Conservation (phyloP, 1,140 invertebrate genomes). For the Orius laevigatus region DNA sequence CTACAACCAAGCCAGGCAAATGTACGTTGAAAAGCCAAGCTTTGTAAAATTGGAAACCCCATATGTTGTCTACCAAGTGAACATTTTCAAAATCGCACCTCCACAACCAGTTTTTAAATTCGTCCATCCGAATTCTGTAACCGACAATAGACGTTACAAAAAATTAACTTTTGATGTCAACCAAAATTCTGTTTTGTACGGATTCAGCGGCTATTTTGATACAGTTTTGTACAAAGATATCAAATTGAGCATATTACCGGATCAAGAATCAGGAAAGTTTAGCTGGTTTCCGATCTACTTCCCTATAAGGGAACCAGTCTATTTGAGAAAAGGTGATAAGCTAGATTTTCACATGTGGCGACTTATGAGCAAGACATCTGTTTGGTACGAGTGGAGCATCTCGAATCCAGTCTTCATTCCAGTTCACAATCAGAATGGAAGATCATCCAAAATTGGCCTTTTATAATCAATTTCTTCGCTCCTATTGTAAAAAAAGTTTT, state of each 20-base stretch:
- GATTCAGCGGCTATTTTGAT: slow-evolving; percentile 92
- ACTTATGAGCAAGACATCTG: slow-evolving; percentile 51
- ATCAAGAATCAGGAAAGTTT: slow-evolving; percentile 83
- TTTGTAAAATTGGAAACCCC: slow-evolving; percentile 62
- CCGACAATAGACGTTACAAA: slow-evolving; percentile 60
- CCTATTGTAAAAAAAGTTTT: too few species aligned
- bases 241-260: slow-evolving; percentile 74
- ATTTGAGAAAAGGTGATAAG: slow-evolving; percentile 45
- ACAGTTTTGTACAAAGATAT: slow-evolving; percentile 69
- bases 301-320: slow-evolving; percentile 70
- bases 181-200: slow-evolving; percentile 69
- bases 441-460: slow-evolving; percentile 53
- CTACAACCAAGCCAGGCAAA: slow-evolving; percentile 47
- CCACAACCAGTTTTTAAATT: slow-evolving; percentile 76
- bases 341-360: slow-evolving; percentile 81
- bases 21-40: slow-evolving; percentile 40
- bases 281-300: slow-evolving; percentile 97
- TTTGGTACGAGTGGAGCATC: slow-evolving; percentile 95
- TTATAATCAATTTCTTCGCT: too few species aligned
- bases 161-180: slow-evolving; percentile 49
- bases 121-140: slow-evolving; percentile 56
- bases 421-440: slow-evolving; percentile 68
- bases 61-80: slow-evolving; percentile 86
- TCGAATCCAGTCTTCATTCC: slow-evolving; percentile 41
- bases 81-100: slow-evolving; percentile 65